These are phyloP conservation scores for Epinotia nisella DNA, from an alignment of 2,888 invertebrate genomes.

Conservation along the genomic window DNA sequence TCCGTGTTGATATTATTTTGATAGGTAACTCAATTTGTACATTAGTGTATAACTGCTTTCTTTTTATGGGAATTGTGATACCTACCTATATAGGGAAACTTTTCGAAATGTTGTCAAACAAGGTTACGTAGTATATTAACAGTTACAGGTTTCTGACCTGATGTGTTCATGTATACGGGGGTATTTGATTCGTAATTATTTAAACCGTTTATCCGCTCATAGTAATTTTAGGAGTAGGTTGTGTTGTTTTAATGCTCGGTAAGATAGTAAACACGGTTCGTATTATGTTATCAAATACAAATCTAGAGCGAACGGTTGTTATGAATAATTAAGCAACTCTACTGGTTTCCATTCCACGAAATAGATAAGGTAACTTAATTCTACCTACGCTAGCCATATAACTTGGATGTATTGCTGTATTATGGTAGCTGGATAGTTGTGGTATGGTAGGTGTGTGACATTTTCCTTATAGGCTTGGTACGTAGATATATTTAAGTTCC, in stretches of 20 bases:
- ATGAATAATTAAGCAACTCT: not conserved
- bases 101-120: conserved; percentile 13
- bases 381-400: too few relatives aligned
- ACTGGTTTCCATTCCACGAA: not conserved
- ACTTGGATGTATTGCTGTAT: too few relatives aligned
- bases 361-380: not conserved
- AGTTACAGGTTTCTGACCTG: conserved; percentile 2
- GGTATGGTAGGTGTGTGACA: not conserved
- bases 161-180: not conserved
- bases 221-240: not conserved
- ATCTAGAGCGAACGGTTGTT: not conserved
- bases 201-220: too few relatives aligned
- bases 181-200: too few relatives aligned
- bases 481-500: not conserved
- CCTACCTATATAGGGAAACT: not conserved
- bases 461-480: not conserved
- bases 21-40: not conserved
- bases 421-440: too few relatives aligned
- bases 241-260: not conserved
- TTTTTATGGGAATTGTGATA: not conserved
- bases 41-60: not conserved
- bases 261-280: not conserved
- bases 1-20: not conserved
- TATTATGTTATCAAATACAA: not conserved
- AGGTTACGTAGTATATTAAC: conserved; percentile 10